phyloP scores from a whole-genome alignment of 1,140 invertebrate species.

The Anadara kagoshimensis region DNA sequence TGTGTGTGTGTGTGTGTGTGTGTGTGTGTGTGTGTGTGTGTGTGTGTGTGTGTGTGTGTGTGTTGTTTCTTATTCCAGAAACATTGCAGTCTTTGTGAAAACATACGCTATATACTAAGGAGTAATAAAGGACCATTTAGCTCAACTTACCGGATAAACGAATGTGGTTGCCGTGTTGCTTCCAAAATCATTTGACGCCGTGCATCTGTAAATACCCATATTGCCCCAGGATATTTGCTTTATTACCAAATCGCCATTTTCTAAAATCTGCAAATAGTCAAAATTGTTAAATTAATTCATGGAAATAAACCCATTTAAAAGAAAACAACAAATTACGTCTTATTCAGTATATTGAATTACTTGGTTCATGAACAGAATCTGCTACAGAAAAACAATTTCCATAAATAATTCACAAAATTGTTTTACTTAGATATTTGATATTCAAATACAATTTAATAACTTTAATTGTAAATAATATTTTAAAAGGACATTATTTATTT shows the following conservation, averaged over 20 bases:
- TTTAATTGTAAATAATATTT: neutral
- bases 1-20: too few relatives aligned
- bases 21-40: too few relatives aligned
- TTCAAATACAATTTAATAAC: neutral
- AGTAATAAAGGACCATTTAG: too few relatives aligned
- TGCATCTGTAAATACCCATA: slow-evolving; percentile 28
- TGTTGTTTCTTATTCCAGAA: too few relatives aligned
- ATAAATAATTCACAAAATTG: neutral
- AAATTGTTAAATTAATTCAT: neutral
- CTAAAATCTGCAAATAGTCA: slow-evolving; percentile 14
- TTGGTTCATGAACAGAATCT: neutral
- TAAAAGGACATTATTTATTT: neutral
- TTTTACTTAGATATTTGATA: neutral
- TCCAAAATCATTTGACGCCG: slow-evolving; percentile 10
- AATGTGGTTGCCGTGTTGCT: slow-evolving; percentile 12
- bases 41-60: too few relatives aligned
- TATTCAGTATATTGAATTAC: neutral
- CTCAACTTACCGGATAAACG: slow-evolving; percentile 24
- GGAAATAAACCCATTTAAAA: neutral
- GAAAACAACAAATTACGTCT: neutral
- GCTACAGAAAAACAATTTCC: neutral
- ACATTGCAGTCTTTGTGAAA: too few relatives aligned
- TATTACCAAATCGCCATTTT: slow-evolving; percentile 32
- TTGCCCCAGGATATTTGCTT: slow-evolving; percentile 23
- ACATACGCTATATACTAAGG: too few relatives aligned